Conservation (phyloP, 2,888 invertebrate species). For the Epinotia nisella region DNA sequence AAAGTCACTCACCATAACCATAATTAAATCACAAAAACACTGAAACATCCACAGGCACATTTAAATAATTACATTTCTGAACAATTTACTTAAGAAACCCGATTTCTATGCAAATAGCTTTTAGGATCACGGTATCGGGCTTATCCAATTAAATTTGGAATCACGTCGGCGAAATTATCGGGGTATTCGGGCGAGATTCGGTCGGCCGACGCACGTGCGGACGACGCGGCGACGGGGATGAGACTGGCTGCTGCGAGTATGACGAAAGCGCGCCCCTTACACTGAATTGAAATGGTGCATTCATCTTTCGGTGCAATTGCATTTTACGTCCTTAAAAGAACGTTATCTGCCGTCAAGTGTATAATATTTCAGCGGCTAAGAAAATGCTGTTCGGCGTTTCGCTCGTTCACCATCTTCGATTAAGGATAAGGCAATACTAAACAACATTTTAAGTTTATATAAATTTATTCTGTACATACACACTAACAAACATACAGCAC, state of each 20-base stretch:
- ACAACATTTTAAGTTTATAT: no score
- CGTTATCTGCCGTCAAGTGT: slow-evolving; percentile 3
- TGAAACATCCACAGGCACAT: slow-evolving; percentile 41
- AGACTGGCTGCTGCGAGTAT: slow-evolving; percentile 39
- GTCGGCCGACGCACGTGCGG: slow-evolving; percentile 39
- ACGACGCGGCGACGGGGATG: slow-evolving; percentile 17
- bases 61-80: slow-evolving; percentile 41
- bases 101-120: slow-evolving; percentile 54
- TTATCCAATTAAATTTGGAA: slow-evolving; percentile 51
- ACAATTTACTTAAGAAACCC: slow-evolving; percentile 39
- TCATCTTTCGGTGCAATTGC: slow-evolving; percentile 41
- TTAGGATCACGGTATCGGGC: slow-evolving; percentile 46
- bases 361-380: background rate
- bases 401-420: background rate
- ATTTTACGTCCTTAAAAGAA: slow-evolving; percentile 9
- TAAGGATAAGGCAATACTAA: no score
- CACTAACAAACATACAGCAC: no score
- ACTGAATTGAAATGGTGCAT: slow-evolving; percentile 36
- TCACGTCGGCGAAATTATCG: slow-evolving; percentile 51
- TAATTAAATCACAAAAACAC: slow-evolving; percentile 41
- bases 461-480: no score
- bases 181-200: slow-evolving; percentile 36
- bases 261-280: slow-evolving; percentile 27
- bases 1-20: slow-evolving; percentile 23
- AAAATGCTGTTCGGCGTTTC: background rate